Evolutionary conservation across 30 jellyfish, hydroid and myxozoan genomes (phyloP).

Genomic region (Turritopsis rubra): DNA sequence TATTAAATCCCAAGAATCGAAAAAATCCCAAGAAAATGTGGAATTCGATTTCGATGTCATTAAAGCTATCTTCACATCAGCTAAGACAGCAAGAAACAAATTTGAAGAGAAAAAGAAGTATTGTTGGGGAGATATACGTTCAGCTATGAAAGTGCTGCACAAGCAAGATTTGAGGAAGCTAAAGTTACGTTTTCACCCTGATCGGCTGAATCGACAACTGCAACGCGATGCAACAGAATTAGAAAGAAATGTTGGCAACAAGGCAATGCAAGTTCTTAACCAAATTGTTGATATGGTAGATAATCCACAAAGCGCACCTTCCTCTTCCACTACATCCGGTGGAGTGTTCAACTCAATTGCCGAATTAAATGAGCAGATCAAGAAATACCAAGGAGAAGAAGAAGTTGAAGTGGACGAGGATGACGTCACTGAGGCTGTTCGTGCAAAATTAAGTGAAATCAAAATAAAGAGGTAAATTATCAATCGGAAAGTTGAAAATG

Average conservation of each 20-base stretch:
- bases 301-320: neutral
- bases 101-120: neutral
- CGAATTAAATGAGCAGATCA: neutral
- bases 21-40: neutral
- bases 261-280: conserved; percentile 8
- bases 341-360: neutral
- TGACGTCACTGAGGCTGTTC: neutral
- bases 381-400: neutral
- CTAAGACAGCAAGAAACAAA: neutral
- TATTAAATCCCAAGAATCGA: neutral
- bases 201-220: conserved; percentile 5
- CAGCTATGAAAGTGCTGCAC: neutral
- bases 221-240: conserved; percentile 16
- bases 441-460: conserved; percentile 2
- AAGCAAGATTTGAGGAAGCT: neutral
- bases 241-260: neutral
- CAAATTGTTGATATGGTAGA: neutral
- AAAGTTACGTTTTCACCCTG: conserved; percentile 6
- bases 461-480: no score
- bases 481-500: no score
- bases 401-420: neutral
- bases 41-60: conserved; percentile 1
- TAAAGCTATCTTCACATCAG: conserved; percentile 1
- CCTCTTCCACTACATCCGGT: neutral
- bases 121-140: neutral